Percentiles rank a stretch among this genome's conserved stretches.
These are phyloP conservation scores for Pecten maximus DNA, from an alignment of 2,888 invertebrate species.

Conservation along the genomic window DNA sequence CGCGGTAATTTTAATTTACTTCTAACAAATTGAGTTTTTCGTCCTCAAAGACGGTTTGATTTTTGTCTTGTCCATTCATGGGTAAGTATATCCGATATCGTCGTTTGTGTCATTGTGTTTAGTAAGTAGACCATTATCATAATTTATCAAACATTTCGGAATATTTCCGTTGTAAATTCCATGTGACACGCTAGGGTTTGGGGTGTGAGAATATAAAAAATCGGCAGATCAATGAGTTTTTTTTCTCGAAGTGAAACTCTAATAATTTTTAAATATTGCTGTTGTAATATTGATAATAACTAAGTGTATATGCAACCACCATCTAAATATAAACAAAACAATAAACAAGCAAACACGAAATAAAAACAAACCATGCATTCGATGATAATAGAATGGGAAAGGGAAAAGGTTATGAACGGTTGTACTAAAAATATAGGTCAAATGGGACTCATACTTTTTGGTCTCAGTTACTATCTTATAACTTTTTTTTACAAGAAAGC, in stretches of 20 bases:
- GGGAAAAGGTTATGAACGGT: too few relatives aligned
- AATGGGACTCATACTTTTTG: too few relatives aligned
- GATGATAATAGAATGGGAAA: too few relatives aligned
- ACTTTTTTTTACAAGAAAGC: too few relatives aligned
- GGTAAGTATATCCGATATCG: conserved; percentile 22
- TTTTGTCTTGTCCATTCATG: conserved; percentile 13
- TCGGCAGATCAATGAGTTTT: neutral
- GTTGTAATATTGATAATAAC: too few relatives aligned
- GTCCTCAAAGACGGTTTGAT: conserved; percentile 31
- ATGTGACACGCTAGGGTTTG: neutral
- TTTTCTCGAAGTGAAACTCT: neutral
- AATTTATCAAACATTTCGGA: conserved; percentile 25
- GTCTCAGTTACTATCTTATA: too few relatives aligned
- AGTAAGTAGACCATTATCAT: conserved; percentile 13
- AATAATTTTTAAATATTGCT: too few relatives aligned
- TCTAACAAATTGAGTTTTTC: conserved; percentile 24
- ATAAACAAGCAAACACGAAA: too few relatives aligned
- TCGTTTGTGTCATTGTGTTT: neutral
- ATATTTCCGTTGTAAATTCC: neutral
- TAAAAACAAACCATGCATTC: too few relatives aligned
- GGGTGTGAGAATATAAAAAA: neutral
- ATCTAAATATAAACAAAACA: too few relatives aligned
- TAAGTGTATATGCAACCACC: too few relatives aligned
- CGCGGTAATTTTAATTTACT: conserved; percentile 2
- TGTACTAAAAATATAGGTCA: too few relatives aligned